Evolutionary conservation across 2,888 invertebrate genomes (phyloP).

Genomic region (Hemistola chrysoprasaria): DNA sequence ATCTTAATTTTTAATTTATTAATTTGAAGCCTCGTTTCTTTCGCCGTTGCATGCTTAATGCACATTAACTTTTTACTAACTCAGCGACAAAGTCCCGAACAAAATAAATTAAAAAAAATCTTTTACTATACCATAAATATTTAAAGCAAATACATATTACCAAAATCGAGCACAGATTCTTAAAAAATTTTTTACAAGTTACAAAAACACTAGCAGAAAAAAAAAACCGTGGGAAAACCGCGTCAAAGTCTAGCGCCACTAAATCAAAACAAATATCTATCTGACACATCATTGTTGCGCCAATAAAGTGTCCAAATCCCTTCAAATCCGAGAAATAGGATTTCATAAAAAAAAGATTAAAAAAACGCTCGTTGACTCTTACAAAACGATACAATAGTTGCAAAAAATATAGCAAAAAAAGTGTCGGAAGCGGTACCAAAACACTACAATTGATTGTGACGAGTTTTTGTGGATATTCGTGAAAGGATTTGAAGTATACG

Average conservation of each 20-base stretch:
- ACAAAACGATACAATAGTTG: constrained; percentile 64
- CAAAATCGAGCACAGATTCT: no score
- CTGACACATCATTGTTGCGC: constrained; percentile 76
- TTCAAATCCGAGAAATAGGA: constrained; percentile 80
- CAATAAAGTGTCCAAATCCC: constrained; percentile 80
- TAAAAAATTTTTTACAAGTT: no score
- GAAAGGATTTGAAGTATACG: constrained; percentile 52
- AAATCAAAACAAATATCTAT: constrained; percentile 76
- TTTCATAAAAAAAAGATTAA: constrained; percentile 56
- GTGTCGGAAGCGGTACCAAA: constrained; percentile 65
- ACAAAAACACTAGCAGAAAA: not conserved
- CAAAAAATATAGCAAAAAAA: constrained; percentile 49
- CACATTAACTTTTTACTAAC: no score
- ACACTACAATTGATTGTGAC: constrained; percentile 61
- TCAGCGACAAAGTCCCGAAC: no score
- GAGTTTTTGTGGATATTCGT: constrained; percentile 46
- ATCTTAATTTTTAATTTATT: no score
- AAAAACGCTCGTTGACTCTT: constrained; percentile 76
- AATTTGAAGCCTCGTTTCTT: no score
- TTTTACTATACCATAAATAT: no score
- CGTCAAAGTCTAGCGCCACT: constrained; percentile 42
- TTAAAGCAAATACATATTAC: no score
- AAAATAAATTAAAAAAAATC: no score
- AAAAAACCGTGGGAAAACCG: constrained; percentile 56
- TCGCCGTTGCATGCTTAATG: no score